Base-by-base conservation (phyloP, 2,888 invertebrate species). In the Liposcelis brunnea region DNA sequence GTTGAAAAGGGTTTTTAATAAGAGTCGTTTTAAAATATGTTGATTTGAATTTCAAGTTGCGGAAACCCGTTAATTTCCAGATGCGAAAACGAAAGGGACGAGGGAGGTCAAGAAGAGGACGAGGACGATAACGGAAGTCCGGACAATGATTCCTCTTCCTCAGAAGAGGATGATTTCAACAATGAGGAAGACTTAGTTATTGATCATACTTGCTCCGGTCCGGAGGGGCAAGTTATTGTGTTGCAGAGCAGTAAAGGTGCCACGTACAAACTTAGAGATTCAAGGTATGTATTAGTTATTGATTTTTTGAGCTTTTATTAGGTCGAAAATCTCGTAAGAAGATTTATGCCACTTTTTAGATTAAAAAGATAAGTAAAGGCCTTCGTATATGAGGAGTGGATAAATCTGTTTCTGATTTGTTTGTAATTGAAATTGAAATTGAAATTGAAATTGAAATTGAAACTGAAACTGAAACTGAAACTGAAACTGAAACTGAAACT, bases 201-300 rank as follows among this genome's bases (percentile, higher is more conserved):
- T 34, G 49, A 49, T 35, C 52, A 51, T 21, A 11, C 45, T 16
- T 18, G 45, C 34, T 15, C 33, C 35, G 37, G 11, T 18, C 11
- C 36, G 19, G 47, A 50, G 45, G 21, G 47, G 36, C 35, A 43
- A n/a, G 46, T 35, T 14, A 21, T 52, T 35, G 49, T 52, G 18
- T 45, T 52, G 33, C 52, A 52, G 40, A 42, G 49, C 26, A 49
- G 47, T 54, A 71, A 74, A 57, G 71, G 71, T 58, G 62, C 64
- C 54, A 69, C 72, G 53, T 80, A 80, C 62, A 80, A 79, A 60
- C 70, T 80, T 51, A 72, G 79, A 56, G 80, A 80, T 60, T 80
- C 80, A 55, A 78, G 80, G 80, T 78, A 65, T 48, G 51, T 42
- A 8, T 18, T n/a, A 44, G 10, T 21, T 18, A 43, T 15, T 16